Evolutionary conservation across 1,140 invertebrate genomes (phyloP), one percentile per base, ranked within the genome.

Genomic region (Drosophila nannoptera): DNA sequence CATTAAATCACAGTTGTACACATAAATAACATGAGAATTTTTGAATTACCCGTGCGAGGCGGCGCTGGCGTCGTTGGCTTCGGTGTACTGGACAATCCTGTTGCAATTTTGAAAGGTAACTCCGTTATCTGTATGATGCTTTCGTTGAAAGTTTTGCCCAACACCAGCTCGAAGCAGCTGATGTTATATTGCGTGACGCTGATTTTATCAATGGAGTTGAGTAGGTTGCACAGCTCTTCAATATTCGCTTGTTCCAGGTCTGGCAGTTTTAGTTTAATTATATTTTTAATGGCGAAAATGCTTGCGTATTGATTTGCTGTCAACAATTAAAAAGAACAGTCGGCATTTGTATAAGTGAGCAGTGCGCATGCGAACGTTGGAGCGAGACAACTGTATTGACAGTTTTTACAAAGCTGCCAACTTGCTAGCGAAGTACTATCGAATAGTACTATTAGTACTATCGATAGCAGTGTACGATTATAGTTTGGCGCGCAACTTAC

Each of bases 241-340:
- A 88, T 76, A n/a, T 78, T 76, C 0, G 56, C 9, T 52, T 80
- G 61, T 38, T 88, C 70, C 68, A 89, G 64, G 46, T 88, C 78
- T 22, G 88, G 86, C 62, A 89, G 53, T 60, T 82, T 84, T 7
- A 89, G 72, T 77, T 88, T 89, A 58, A 83, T 78, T 59, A 89
- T 62, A 35, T 86, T 75, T 68, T 74, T 40, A 89, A 75, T 68
- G 87, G 80, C 64, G 72, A 61, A 58, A 89, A 89, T 73, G 88
- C 88, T 83, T 49, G 58, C 45, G 76, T 87, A 89, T 89, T 88
- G 82, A 89, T 89, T 87, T 83, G 75, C 88, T 89, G 86, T 80
- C 73, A 73, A 22, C 52, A 43, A 43, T 14, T 43, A 43, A 43
- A 11, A 14, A 48, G 31, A 73, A 63, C 42, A 65, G 53, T 61